These are phyloP conservation scores for Festucalex cinctus DNA, from an alignment of 2,113 vertebrate species.

Conservation along the genomic window DNA sequence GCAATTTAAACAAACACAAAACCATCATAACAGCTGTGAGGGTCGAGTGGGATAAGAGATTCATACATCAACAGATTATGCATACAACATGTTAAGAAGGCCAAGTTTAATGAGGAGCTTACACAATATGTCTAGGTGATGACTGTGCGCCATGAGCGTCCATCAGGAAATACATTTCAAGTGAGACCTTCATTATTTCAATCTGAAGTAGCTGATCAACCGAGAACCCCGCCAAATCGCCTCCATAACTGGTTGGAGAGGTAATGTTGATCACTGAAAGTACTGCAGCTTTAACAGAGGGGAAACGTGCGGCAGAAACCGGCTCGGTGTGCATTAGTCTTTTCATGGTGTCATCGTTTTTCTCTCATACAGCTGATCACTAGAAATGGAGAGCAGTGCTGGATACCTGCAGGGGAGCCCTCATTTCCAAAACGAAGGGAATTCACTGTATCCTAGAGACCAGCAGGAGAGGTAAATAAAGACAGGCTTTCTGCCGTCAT, in stretches of 20 bases:
- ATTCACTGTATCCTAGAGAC: conserved; percentile 5
- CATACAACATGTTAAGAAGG: background rate
- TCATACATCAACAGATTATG: background rate
- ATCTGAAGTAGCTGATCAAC: background rate
- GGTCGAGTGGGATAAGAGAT: background rate
- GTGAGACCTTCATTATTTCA: conserved; percentile 6
- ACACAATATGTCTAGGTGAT: background rate
- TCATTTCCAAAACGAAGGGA: conserved; percentile 24
- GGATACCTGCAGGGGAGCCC: conserved; percentile 31
- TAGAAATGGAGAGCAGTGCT: conserved; percentile 16
- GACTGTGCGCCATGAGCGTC: conserved; percentile 3
- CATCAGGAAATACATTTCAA: background rate
- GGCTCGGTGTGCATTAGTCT: background rate
- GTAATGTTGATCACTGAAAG: background rate
- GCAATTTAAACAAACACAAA: background rate
- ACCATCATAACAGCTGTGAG: background rate
- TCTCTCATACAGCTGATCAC: conserved; percentile 35
- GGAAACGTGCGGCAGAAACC: background rate
- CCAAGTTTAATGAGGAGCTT: background rate
- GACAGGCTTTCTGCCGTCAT: conserved; percentile 1
- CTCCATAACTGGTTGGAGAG: background rate
- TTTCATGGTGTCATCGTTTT: conserved; percentile 22
- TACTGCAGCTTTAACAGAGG: background rate
- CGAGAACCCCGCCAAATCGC: background rate
- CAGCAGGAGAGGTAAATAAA: background rate